Conservation (phyloP, 2,888 invertebrate species). For the Amaurobius ferox region DNA sequence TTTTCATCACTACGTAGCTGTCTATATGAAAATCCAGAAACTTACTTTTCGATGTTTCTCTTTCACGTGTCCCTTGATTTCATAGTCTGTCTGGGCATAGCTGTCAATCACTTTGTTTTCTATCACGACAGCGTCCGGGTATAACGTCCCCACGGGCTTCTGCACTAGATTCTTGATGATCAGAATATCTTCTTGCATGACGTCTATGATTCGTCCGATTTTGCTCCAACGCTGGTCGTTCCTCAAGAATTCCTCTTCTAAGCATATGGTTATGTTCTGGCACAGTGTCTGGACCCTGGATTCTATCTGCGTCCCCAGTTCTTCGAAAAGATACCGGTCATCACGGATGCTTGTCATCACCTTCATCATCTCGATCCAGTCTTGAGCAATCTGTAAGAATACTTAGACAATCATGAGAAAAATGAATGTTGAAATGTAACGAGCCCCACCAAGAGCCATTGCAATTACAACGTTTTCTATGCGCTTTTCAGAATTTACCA, state of each 20-base stretch:
- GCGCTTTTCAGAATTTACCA: too few relatives aligned
- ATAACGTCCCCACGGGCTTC: neutral
- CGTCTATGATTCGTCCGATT: neutral
- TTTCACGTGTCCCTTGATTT: too few relatives aligned
- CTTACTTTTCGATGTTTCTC: too few relatives aligned
- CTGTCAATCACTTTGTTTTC: neutral
- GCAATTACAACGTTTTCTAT: too few relatives aligned
- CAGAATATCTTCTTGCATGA: slow-evolving; percentile 1
- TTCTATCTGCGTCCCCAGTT: too few relatives aligned
- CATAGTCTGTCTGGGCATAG: neutral
- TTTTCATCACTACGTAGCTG: too few relatives aligned
- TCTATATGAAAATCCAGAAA: too few relatives aligned
- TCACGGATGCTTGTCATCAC: slow-evolving; percentile 12
- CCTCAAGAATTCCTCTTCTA: slow-evolving; percentile 16
- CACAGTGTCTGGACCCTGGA: slow-evolving; percentile 4
- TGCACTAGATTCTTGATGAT: neutral
- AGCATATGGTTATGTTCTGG: neutral
- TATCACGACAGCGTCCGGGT: neutral
- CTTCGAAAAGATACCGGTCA: too few relatives aligned
- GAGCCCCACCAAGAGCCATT: too few relatives aligned
- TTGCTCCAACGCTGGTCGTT: slow-evolving; percentile 16
- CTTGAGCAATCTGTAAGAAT: slow-evolving; percentile 24
- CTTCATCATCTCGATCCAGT: slow-evolving; percentile 31
- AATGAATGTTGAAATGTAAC: too few relatives aligned
- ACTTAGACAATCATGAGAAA: too few relatives aligned